These are phyloP conservation scores for Sebastes oblongus DNA, from an alignment of 2,797 vertebrate genomes.

Conservation along the genomic window DNA sequence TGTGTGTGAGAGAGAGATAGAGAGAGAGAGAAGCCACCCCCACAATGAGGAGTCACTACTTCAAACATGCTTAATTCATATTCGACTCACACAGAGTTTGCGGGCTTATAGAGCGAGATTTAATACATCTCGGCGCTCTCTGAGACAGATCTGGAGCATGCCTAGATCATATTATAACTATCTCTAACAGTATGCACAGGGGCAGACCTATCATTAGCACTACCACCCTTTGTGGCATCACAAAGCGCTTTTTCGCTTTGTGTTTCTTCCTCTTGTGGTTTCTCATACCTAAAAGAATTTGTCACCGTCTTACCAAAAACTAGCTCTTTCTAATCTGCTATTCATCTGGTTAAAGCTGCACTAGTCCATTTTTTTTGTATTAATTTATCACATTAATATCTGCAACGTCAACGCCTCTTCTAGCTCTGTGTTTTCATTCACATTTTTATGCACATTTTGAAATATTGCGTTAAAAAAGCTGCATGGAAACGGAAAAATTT, in stretches of 20 bases:
- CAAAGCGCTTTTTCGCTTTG: slow-evolving; percentile 5
- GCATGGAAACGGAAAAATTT: too few relatives aligned
- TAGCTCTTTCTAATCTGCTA: background rate
- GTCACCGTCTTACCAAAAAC: background rate
- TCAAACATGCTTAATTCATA: slow-evolving; percentile 47
- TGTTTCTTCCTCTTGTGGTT: background rate
- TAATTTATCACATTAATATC: background rate
- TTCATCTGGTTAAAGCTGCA: background rate
- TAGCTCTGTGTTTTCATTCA: too few relatives aligned
- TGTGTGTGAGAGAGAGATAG: background rate
- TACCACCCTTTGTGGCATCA: background rate
- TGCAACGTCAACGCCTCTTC: too few relatives aligned
- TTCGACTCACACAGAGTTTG: slow-evolving; percentile 34
- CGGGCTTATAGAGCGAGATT: slow-evolving; percentile 40
- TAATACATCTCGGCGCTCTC: slow-evolving; percentile 45
- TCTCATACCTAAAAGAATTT: background rate
- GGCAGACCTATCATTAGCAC: slow-evolving; percentile 46
- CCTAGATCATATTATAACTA: slow-evolving; percentile 58
- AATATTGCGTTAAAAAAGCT: too few relatives aligned
- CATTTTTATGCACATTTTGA: too few relatives aligned
- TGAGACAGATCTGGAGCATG: slow-evolving; percentile 59
- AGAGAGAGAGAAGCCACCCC: slow-evolving; percentile 25
- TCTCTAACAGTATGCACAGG: slow-evolving; percentile 34
- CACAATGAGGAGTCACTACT: slow-evolving; percentile 35
- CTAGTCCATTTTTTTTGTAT: background rate